Evolutionary conservation across 2,113 vertebrate species (phyloP).

Genomic region (Tragelaphus scriptus): DNA sequence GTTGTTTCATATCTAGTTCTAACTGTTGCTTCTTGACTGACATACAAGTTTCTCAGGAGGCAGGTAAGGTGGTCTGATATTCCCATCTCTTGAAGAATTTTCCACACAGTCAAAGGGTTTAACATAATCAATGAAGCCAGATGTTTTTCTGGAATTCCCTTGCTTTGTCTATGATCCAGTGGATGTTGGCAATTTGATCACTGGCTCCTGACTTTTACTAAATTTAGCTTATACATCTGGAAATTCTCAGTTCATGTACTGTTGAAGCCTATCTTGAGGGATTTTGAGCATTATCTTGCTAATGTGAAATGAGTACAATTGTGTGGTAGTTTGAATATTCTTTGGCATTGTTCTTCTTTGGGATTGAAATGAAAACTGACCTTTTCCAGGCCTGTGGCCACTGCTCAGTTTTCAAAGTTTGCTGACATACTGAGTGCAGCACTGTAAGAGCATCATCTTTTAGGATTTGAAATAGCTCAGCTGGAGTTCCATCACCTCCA

Average conservation of each 20-base stretch:
- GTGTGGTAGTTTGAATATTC: background rate
- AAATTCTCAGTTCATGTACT: background rate
- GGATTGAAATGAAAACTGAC: background rate
- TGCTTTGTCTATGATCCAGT: background rate
- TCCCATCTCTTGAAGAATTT: background rate
- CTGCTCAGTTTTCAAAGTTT: background rate
- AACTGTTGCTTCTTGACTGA: background rate
- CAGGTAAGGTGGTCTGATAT: background rate
- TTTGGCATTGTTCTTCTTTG: background rate
- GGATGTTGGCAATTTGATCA: background rate
- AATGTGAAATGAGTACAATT: background rate
- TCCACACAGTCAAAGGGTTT: background rate
- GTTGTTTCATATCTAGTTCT: background rate
- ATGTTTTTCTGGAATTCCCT: background rate
- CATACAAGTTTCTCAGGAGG: background rate
- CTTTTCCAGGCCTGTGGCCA: background rate
- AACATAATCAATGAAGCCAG: background rate
- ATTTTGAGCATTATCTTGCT: background rate
- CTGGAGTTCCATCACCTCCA: background rate
- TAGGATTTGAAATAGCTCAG: background rate
- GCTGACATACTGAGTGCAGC: background rate
- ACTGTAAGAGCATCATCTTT: background rate
- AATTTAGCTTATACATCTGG: background rate
- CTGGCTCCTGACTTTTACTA: background rate
- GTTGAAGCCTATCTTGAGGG: background rate